phyloP scores from a whole-genome alignment of 2,888 invertebrate genomes.

The Sminthurinus aureus region DNA sequence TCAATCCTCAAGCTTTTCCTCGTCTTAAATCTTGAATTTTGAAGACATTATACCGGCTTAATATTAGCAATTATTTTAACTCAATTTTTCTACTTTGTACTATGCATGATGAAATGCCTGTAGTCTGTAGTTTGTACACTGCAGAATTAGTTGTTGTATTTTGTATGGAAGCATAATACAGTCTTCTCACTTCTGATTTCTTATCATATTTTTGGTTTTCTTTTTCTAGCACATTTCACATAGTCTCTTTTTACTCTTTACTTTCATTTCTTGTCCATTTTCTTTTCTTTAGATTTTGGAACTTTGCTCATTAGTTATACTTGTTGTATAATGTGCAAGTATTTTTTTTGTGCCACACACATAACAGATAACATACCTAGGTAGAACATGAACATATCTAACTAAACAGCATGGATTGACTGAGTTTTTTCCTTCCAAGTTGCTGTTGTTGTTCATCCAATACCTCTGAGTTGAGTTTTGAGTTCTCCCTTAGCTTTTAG shows the following conservation, averaged over 20 bases:
- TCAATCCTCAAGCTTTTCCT: neutral
- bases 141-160: too few relatives aligned
- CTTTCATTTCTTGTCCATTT: neutral
- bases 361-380: too few relatives aligned
- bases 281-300: neutral
- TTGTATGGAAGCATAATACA: neutral
- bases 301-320: neutral
- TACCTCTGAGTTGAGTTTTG: neutral
- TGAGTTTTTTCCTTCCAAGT: neutral
- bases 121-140: too few relatives aligned
- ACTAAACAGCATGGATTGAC: neutral
- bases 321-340: neutral
- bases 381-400: neutral
- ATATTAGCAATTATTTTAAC: neutral
- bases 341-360: neutral
- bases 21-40: neutral
- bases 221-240: neutral
- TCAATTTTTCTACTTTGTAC: neutral
- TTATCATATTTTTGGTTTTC: neutral
- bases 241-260: too few relatives aligned
- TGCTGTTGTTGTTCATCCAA: too few relatives aligned
- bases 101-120: too few relatives aligned
- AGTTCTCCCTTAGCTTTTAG: neutral
- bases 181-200: neutral
- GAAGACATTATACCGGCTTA: neutral